A percentile compares a stretch with the other conserved stretches of the same genome.
Conservation (phyloP, 2,888 invertebrate genomes). For the Leptopilina syphax region DNA sequence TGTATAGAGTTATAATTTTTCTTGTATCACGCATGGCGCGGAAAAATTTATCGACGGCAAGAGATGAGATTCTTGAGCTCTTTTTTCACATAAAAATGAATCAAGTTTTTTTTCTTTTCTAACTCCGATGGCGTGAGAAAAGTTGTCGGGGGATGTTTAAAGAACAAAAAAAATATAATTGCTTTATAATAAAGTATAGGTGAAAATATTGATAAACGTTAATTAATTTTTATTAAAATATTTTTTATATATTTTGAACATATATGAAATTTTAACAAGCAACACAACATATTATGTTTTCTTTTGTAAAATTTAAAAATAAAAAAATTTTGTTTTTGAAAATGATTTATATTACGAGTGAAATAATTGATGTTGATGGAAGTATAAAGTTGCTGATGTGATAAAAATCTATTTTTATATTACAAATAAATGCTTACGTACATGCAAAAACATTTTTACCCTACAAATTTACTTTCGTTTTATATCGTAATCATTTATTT, state of each 20-base stretch:
- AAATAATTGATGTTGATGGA: no score
- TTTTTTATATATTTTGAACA: no score
- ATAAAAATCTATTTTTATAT: background rate
- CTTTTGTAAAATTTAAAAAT: no score
- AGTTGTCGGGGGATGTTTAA: background rate
- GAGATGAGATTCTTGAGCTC: background rate
- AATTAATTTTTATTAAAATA: no score
- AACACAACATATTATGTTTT: no score
- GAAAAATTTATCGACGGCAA: constrained; percentile 3
- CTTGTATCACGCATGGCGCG: constrained; percentile 11
- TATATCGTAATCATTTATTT: background rate
- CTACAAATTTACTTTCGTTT: background rate
- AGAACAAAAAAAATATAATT: no score
- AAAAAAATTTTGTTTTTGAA: no score
- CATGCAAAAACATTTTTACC: background rate
- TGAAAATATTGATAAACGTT: no score
- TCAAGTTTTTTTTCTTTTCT: background rate
- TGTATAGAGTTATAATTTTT: background rate
- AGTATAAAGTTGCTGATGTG: background rate
- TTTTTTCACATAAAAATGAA: constrained; percentile 13
- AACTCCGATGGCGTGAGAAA: background rate
- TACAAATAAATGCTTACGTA: background rate
- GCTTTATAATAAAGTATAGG: no score
- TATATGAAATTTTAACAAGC: no score
- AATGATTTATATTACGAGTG: no score